These are phyloP conservation scores for Mormyrus iriodes DNA, from an alignment of 2,113 vertebrate genomes.

Conservation along the genomic window DNA sequence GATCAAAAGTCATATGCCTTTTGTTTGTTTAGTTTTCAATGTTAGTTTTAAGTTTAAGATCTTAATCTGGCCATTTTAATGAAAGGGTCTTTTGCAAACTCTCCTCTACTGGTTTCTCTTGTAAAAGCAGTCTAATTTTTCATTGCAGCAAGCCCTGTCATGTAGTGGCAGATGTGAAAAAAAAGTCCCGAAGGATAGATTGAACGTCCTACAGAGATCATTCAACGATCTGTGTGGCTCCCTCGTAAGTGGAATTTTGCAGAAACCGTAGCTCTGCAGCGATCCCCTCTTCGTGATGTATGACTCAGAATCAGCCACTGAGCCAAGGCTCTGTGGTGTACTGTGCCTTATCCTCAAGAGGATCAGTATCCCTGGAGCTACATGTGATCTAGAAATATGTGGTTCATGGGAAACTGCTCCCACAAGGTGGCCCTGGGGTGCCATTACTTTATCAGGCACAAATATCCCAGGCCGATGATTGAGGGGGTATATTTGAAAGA, in stretches of 20 bases:
- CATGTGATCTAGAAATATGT: background rate
- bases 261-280: background rate
- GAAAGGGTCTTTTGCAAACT: background rate
- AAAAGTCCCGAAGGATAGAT: background rate
- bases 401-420: background rate
- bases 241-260: background rate
- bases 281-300: no score
- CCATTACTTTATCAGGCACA: background rate
- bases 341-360: background rate
- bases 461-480: background rate
- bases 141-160: conserved; percentile 7
- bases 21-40: background rate
- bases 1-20: background rate
- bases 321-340: conserved; percentile 7
- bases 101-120: background rate
- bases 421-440: background rate
- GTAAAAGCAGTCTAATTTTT: background rate
- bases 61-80: background rate
- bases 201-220: background rate
- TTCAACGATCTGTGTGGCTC: conserved; percentile 3
- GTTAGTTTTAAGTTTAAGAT: background rate
- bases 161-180: background rate
- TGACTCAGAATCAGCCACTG: background rate
- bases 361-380: background rate
- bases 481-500: background rate